A percentile compares a stretch with the other conserved stretches of the same genome.
phyloP scores from a whole-genome alignment of 2,113 vertebrate species.

The Montifringilla adamsi region DNA sequence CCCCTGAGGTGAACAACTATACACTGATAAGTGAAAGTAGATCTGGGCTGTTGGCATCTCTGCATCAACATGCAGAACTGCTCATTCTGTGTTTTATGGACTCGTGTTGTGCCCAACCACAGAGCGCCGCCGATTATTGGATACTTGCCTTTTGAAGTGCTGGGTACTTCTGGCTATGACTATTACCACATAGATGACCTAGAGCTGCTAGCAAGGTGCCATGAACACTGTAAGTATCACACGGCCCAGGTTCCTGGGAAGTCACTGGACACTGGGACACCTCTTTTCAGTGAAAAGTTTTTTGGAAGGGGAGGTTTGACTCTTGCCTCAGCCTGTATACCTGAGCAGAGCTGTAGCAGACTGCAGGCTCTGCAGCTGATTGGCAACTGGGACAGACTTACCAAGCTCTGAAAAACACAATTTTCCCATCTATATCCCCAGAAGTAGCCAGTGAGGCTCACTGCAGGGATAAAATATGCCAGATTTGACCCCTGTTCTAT shows the following conservation, averaged over 20 bases:
- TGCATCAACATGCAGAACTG: neutral
- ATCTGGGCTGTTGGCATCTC: neutral
- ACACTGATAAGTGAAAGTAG: neutral
- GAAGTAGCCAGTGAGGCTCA: neutral
- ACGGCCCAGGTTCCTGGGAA: neutral
- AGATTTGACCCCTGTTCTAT: neutral
- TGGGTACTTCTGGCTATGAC: slow-evolving; percentile 84
- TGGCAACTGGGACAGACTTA: neutral
- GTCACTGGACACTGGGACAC: neutral
- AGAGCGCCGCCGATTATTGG: slow-evolving; percentile 84
- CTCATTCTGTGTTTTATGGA: neutral
- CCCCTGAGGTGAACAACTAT: neutral
- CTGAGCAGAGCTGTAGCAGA: neutral
- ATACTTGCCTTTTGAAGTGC: slow-evolving; percentile 84
- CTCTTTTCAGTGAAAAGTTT: neutral
- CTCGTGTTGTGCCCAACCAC: neutral
- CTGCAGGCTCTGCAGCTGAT: neutral
- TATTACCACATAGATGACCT: slow-evolving; percentile 85
- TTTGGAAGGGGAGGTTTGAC: neutral
- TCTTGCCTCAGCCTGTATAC: neutral
- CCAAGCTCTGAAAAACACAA: neutral
- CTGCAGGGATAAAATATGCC: neutral
- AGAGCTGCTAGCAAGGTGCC: slow-evolving; percentile 80
- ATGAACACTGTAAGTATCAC: slow-evolving; percentile 78
- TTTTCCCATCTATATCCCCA: neutral